A percentile compares a stretch with the other conserved stretches of the same genome.
Conservation (phyloP, 1,140 invertebrate species). For the Drosophila gunungcola region DNA sequence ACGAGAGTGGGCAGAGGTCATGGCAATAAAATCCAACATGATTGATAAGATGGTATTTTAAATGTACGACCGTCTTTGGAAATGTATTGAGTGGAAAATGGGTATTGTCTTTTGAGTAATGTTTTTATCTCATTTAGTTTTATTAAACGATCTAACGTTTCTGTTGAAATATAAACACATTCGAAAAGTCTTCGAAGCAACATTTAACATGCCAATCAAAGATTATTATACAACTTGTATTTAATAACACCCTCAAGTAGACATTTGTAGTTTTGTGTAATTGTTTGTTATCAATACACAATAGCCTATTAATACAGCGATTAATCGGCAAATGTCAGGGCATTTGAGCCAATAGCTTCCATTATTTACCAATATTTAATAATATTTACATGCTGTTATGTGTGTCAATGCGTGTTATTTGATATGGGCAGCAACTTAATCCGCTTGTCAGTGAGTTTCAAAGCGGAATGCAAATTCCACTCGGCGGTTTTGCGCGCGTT, state of each 20-base stretch:
- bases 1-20: conserved; percentile 3
- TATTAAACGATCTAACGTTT: background rate
- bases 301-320: background rate
- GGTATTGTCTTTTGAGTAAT: background rate
- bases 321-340: conserved; percentile 15
- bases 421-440: conserved; percentile 38
- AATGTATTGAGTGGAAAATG: conserved; percentile 3
- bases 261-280: background rate
- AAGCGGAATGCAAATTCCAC: conserved; percentile 35
- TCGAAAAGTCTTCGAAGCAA: too few relatives aligned
- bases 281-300: conserved; percentile 2
- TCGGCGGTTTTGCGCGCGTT: conserved; percentile 26
- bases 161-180: too few relatives aligned
- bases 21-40: conserved; percentile 23
- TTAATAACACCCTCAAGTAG: too few relatives aligned
- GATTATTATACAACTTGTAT: background rate
- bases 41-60: conserved; percentile 22
- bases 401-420: conserved; percentile 42
- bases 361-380: conserved; percentile 28
- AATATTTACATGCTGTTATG: conserved; percentile 25
- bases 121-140: background rate
- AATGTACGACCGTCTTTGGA: conserved; percentile 10
- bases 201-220: background rate
- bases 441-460: conserved; percentile 24
- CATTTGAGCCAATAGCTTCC: conserved; percentile 4